Percentiles rank a stretch among this genome's conserved stretches.
These are phyloP conservation scores for Chaenodraco wilsoni DNA, from an alignment of 2,797 vertebrate species.

Conservation along the genomic window DNA sequence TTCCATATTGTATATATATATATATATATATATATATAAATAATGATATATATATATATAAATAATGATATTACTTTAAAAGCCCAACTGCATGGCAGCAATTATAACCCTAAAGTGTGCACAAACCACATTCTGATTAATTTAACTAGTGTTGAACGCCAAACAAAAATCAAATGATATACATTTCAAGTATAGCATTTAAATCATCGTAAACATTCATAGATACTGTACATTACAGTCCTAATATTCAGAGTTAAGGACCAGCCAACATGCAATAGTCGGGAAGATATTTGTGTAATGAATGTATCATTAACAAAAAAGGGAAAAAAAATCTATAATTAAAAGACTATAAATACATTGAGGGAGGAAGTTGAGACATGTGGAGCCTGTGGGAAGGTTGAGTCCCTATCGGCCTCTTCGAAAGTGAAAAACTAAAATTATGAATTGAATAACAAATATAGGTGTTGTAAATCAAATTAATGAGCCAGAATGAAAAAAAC, in stretches of 20 bases:
- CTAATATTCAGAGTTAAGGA: conserved; percentile 7
- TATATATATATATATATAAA: too few species aligned
- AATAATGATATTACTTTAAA: too few species aligned
- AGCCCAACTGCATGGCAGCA: too few species aligned
- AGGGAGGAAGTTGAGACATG: conserved; percentile 30
- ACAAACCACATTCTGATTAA: conserved; percentile 1
- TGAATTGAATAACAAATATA: conserved; percentile 69
- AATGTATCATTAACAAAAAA: conserved; percentile 25
- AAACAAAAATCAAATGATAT: not conserved
- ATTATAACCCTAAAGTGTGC: too few species aligned
- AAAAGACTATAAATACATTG: conserved; percentile 69
- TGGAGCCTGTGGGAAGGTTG: conserved; percentile 74
- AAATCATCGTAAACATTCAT: not conserved
- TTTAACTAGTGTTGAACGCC: not conserved
- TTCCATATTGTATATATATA: too few species aligned
- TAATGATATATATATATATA: too few species aligned
- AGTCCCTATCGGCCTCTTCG: conserved; percentile 54
- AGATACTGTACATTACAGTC: not conserved
- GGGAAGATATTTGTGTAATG: conserved; percentile 35
- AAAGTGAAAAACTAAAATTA: conserved; percentile 63
- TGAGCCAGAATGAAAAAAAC: conserved; percentile 55
- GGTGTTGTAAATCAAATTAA: conserved; percentile 72
- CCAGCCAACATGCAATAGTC: not conserved
- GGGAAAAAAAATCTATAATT: conserved; percentile 64
- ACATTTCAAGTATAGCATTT: not conserved